Base-by-base conservation (phyloP, 2,797 vertebrate genomes). In the Anguilla anguilla region DNA sequence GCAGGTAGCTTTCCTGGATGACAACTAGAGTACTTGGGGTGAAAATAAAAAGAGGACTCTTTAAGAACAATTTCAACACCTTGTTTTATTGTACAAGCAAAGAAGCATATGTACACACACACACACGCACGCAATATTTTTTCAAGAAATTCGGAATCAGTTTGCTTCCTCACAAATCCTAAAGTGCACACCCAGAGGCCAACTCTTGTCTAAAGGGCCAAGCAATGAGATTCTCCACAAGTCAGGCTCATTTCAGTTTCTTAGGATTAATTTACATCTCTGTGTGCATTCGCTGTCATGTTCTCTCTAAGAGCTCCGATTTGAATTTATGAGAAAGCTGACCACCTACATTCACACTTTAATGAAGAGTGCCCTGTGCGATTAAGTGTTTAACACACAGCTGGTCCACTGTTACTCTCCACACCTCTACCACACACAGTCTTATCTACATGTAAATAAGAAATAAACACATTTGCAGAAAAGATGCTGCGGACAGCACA, bases 31-130 rank as follows among this genome's bases (percentile, higher is more conserved):
- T 53, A 83, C 31, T 69, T 49, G 6, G 22, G 7, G 25, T 31
- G 69, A 49, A 83, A 53, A 43, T 67, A 51, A 49, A 84, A 69
- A 46, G 51, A 28, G 31, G 22, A 72, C 51, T 67, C 31, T 59
- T 35, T 85, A 61, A 22, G 72, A 79, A 87, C 19, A 49, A 86
- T 57, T 74, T 51, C 10, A 84, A 90, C 84, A 69, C 87, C 83
- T 3, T 11, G 88, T 92, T 93, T 92, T 94, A 95, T 95, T 94
- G 89, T 94, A 94, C 95, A 96, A 96, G 95, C 95, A 94, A 94
- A 94, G 92, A 91, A 91, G 89, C 95, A 94, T 95, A 96, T 96
- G 94, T 94, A 96, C 95, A 96, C 89, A 91, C 92, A 90, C 91
- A 92, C 91, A 94, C 67, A 90, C 84, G 88, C 25, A 25, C n/a